Conservation (phyloP, 2,113 vertebrate species). For the Ia io region DNA sequence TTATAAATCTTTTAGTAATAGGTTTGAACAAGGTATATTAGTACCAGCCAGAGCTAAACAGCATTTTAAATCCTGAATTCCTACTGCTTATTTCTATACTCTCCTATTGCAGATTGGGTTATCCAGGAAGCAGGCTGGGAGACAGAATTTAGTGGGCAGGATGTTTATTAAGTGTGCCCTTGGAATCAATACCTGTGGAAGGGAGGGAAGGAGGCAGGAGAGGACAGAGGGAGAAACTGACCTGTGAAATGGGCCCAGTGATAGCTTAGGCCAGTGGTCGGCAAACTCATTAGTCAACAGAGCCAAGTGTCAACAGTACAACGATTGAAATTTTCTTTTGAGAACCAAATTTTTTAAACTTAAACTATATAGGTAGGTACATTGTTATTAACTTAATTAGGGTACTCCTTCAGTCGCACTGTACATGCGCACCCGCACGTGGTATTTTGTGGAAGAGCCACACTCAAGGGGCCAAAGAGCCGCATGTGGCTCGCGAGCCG, state of each 20-base stretch:
- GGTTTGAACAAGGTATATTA: constrained; percentile 13
- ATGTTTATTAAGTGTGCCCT: constrained; percentile 14
- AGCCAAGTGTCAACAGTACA: no score
- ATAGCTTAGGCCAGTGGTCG: not conserved
- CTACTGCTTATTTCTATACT: not conserved
- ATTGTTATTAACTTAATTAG: no score
- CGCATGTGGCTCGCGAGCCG: no score
- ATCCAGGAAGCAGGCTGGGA: not conserved
- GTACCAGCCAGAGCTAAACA: not conserved
- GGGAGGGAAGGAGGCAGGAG: not conserved
- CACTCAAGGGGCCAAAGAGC: no score
- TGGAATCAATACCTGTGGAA: constrained; percentile 1
- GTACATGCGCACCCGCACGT: no score
- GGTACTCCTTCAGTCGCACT: no score
- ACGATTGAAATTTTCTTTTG: no score
- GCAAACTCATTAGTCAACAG: no score
- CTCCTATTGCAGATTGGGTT: not conserved
- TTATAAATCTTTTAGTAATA: constrained; percentile 5
- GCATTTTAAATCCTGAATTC: not conserved
- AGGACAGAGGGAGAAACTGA: not conserved
- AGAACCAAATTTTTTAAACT: no score
- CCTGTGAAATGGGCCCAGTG: not conserved
- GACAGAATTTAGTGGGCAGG: not conserved
- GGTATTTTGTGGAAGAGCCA: no score
- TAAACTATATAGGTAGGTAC: no score